Percentiles rank a stretch among this genome's conserved stretches.
Conservation (phyloP, 2,113 vertebrate genomes). For the Atrichornis clamosus region DNA sequence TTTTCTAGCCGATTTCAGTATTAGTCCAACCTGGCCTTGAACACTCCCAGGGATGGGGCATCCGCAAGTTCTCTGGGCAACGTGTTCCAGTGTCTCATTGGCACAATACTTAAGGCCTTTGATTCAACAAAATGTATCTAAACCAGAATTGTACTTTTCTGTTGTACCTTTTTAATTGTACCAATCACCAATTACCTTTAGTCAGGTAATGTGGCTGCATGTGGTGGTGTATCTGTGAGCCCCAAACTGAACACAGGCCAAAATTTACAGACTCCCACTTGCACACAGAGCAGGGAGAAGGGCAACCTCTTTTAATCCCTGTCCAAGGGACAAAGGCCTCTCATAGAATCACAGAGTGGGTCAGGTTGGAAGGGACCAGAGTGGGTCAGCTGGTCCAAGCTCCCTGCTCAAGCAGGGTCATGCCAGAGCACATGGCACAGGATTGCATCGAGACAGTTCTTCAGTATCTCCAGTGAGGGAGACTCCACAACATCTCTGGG, state of each 20-base stretch:
- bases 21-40: background rate
- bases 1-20: background rate
- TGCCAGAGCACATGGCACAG: background rate
- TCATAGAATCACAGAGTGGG: background rate
- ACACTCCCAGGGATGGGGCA: background rate
- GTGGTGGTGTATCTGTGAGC: accelerated
- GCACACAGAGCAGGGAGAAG: accelerated
- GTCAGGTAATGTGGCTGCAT: accelerated
- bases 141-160: background rate
- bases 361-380: background rate
- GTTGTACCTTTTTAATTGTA: background rate
- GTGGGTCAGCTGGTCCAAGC: background rate
- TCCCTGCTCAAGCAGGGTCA: background rate
- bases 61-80: background rate
- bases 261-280: background rate
- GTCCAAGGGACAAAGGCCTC: background rate
- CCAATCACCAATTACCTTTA: accelerated
- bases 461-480: background rate
- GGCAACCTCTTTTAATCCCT: background rate
- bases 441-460: accelerated
- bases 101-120: background rate
- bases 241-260: accelerated
- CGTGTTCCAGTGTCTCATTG: background rate
- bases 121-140: background rate
- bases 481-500: background rate